Evolutionary conservation across 2,888 invertebrate species (phyloP).

Genomic region (Galerucella calmariensis): DNA sequence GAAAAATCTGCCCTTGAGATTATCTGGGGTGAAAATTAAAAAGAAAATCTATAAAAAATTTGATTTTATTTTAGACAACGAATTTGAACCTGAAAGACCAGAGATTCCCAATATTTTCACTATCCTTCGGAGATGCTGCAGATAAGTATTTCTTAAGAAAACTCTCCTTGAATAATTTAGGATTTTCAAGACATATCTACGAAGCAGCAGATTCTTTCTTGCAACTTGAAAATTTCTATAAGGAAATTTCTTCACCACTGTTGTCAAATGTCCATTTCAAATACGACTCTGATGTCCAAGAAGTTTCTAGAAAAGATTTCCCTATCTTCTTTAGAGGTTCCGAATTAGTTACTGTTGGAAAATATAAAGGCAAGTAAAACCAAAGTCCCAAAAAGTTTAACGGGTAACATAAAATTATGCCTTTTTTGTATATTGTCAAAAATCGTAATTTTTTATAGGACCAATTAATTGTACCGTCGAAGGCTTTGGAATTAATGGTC

Average conservation of each 20-base stretch:
- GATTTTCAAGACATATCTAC: slow-evolving; percentile 76
- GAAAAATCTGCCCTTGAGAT: too few species aligned
- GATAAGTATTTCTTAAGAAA: slow-evolving; percentile 73
- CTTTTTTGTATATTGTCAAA: neutral
- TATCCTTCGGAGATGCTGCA: slow-evolving; percentile 76
- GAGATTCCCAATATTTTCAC: slow-evolving; percentile 68
- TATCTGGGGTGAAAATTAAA: too few species aligned
- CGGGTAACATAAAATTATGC: neutral
- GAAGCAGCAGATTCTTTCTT: slow-evolving; percentile 74
- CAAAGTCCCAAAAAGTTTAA: neutral
- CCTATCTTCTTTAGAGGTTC: slow-evolving; percentile 72
- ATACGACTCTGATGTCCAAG: slow-evolving; percentile 68
- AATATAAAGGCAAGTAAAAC: slow-evolving; percentile 27
- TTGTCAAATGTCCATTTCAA: slow-evolving; percentile 73
- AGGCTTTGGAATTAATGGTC: slow-evolving; percentile 11
- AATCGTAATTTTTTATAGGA: slow-evolving; percentile 15
- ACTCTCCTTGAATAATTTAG: slow-evolving; percentile 72
- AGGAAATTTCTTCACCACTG: slow-evolving; percentile 74
- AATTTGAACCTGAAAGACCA: slow-evolving; percentile 54
- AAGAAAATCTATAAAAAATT: too few species aligned
- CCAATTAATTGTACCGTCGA: neutral
- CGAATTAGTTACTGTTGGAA: slow-evolving; percentile 73
- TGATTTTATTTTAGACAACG: slow-evolving; percentile 52
- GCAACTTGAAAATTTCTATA: slow-evolving; percentile 74
- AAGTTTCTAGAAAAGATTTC: slow-evolving; percentile 69